A percentile compares a stretch with the other conserved stretches of the same genome.
Evolutionary conservation across 1,140 invertebrate genomes (phyloP).

Genomic region (Monomorium pharaonis): DNA sequence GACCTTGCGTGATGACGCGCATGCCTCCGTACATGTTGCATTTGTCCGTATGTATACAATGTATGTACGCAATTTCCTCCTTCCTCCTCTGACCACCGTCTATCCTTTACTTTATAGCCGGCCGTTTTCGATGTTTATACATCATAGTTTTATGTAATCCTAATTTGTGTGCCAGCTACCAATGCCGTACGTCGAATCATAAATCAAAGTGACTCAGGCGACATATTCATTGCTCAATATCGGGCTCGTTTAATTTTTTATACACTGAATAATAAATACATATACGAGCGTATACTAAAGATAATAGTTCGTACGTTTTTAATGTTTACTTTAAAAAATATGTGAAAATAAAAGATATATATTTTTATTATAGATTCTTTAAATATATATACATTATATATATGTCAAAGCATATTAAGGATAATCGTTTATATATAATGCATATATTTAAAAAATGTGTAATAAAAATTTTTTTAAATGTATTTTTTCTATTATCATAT

Average conservation of each 20-base stretch:
- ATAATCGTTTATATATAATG: no score
- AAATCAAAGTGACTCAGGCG: constrained; percentile 22
- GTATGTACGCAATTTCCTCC: neutral
- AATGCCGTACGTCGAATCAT: neutral
- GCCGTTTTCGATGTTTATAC: neutral
- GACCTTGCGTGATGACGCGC: neutral
- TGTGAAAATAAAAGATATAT: no score
- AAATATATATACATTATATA: neutral
- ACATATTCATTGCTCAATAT: neutral
- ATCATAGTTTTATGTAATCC: constrained; percentile 35
- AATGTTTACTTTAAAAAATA: no score
- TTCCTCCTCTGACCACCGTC: neutral
- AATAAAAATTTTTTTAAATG: no score
- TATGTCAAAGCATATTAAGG: no score
- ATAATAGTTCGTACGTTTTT: no score
- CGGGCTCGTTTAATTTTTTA: neutral
- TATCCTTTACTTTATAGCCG: neutral
- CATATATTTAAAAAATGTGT: no score
- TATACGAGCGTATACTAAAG: no score
- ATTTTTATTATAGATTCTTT: no score
- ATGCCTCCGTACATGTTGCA: neutral
- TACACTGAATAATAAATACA: neutral
- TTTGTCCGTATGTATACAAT: no score
- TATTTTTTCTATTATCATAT: no score
- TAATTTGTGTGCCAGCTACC: constrained; percentile 33